A percentile compares a stretch with the other conserved stretches of the same genome.
Evolutionary conservation across 2,113 vertebrate genomes (phyloP).

Genomic region (Xiphophorus couchianus): DNA sequence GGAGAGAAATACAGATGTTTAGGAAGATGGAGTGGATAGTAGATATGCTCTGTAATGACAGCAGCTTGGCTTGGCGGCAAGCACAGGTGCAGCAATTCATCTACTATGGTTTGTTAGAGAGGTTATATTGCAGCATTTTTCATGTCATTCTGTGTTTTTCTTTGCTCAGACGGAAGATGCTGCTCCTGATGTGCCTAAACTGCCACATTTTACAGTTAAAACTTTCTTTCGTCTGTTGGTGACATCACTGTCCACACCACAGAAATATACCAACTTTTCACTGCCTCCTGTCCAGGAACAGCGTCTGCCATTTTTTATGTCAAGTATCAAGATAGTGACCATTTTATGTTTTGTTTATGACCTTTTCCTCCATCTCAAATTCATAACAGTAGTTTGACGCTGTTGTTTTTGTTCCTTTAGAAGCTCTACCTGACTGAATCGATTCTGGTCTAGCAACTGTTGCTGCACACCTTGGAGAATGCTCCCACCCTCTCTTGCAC

Average conservation of each 20-base stretch:
- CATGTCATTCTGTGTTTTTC: not conserved
- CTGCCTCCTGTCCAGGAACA: not conserved
- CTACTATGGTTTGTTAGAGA: not conserved
- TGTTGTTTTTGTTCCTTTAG: not conserved
- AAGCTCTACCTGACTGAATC: not conserved
- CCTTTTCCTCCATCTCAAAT: not conserved
- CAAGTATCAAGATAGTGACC: no score
- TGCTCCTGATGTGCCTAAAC: not conserved
- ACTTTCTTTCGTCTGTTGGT: not conserved
- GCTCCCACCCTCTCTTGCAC: not conserved
- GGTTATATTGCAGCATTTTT: not conserved
- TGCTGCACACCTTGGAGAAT: not conserved
- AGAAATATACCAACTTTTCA: not conserved
- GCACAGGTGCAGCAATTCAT: not conserved
- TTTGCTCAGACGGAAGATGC: constrained; percentile 3
- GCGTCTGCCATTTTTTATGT: no score
- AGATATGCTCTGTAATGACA: no score
- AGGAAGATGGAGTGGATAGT: not conserved
- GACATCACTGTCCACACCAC: not conserved
- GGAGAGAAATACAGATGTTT: not conserved
- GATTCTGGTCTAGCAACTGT: not conserved
- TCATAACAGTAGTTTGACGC: not conserved
- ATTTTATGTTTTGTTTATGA: not conserved
- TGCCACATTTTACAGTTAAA: constrained; percentile 1
- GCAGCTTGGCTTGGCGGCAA: not conserved